A percentile compares a stretch with the other conserved stretches of the same genome.
Evolutionary conservation across 2,797 vertebrate species (phyloP).

Genomic region (Graptemys geographica): DNA sequence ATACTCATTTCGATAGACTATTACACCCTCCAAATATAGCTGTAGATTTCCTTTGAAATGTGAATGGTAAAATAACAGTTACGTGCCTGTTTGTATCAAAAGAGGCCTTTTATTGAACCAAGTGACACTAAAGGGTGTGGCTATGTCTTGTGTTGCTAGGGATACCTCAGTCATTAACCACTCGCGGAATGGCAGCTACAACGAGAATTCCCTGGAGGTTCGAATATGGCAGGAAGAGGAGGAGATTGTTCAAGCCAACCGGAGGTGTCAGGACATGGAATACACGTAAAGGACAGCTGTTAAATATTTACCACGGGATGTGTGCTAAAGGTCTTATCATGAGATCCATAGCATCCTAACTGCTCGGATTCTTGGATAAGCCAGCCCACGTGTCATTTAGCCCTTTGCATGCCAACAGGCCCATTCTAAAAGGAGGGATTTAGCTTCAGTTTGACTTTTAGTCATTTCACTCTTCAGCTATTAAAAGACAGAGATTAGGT

Average conservation of each 20-base stretch:
- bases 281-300: constrained; percentile 79
- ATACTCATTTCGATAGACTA: neutral
- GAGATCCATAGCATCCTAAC: too few relatives aligned
- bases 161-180: constrained; percentile 83
- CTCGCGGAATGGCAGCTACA: constrained; percentile 86
- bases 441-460: neutral
- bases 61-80: neutral
- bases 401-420: too few relatives aligned
- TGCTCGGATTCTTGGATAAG: neutral
- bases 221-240: constrained; percentile 88
- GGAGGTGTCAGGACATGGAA: constrained; percentile 89
- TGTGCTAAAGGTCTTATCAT: neutral
- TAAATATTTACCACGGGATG: neutral
- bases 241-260: constrained; percentile 84
- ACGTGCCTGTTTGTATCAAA: neutral
- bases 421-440: neutral
- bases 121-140: too few relatives aligned
- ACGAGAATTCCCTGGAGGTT: constrained; percentile 81
- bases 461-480: neutral
- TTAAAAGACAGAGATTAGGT: neutral
- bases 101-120: neutral
- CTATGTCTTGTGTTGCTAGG: constrained; percentile 69
- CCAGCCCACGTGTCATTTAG: neutral
- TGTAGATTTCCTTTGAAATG: neutral
- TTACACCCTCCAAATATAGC: neutral